A percentile compares a stretch with the other conserved stretches of the same genome.
Conservation (phyloP, 2,888 invertebrate species). For the Drosophila multiciliata region DNA sequence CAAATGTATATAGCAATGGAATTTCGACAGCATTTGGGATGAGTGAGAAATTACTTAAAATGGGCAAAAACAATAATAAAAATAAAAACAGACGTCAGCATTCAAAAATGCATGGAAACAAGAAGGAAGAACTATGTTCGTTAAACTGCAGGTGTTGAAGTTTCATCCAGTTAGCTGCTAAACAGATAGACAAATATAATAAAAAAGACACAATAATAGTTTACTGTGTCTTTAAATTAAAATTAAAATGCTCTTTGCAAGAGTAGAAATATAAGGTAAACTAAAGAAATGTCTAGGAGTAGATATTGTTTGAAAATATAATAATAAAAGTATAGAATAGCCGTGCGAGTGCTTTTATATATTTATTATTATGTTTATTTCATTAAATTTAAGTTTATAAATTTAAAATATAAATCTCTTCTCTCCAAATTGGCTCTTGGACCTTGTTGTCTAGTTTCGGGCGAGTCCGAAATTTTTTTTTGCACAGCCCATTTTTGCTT, state of each 20-base stretch:
- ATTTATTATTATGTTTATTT: neutral
- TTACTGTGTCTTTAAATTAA: neutral
- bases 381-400: neutral
- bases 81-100: neutral
- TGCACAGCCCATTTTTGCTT: constrained; percentile 17
- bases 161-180: neutral
- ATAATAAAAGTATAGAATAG: neutral
- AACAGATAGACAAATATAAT: neutral
- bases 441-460: constrained; percentile 43
- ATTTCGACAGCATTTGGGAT: constrained; percentile 27
- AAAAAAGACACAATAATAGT: neutral
- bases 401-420: constrained; percentile 10
- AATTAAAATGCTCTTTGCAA: neutral
- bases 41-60: constrained; percentile 68
- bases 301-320: neutral
- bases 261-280: neutral
- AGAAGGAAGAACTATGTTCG: neutral
- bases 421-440: constrained; percentile 8
- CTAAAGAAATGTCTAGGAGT: neutral
- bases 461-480: constrained; percentile 18
- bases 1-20: neutral
- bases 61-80: constrained; percentile 48
- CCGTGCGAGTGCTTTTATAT: neutral
- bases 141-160: neutral
- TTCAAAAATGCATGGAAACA: constrained; percentile 7